Base-by-base conservation (phyloP, 2,113 vertebrate genomes). In the Petroica traversi region DNA sequence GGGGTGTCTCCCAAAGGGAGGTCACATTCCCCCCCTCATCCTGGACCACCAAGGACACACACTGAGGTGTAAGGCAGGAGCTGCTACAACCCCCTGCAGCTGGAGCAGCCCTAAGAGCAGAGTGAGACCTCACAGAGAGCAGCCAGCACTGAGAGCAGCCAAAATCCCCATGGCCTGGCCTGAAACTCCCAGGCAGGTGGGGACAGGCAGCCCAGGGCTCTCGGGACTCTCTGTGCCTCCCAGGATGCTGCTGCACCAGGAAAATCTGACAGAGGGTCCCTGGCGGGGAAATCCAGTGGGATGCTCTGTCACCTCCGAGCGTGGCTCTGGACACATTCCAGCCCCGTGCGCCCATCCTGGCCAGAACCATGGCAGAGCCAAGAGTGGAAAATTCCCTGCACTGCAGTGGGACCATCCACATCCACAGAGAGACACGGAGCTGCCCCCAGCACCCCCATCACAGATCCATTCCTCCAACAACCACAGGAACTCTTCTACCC, bases 221-320 rank as follows among this genome's bases (percentile, higher is more conserved):
- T 5, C 5, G 2, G 40, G 59, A 34, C 31, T 58, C 51, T 66
- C 62, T 66, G 66, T 72, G 14, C 11, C 36, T 38, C 66, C 61
- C 20, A 8, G 8, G 46, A n/a, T 1, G 8, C 34, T 6, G 16
- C 36, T 58, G 73, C 45, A 61, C 73, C 0, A 0, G 9, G 20
- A 88, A 48, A 77, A 54, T 48, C 58, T 63, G 69, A 15, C 80
- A 54, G 40, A 2, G 8, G 28, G 29, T 11, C 19, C 14, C 34
- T 9, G 22, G 24, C 61, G 31, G 23, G 26, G 11, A 61, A 63
- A 74, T 26, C 51, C 57, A 58, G 31, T 24, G 31, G 54, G 43
- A 54, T 61, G 68, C 34, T 63, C 57, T 71, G 52, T 36, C 59
- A 68, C 25, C 41, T 76, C 41, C 0, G 0, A 66, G 36, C 0